A percentile compares a stretch with the other conserved stretches of the same genome.
phyloP scores from a whole-genome alignment of 2,797 vertebrate genomes.

The Spatula clypeata region DNA sequence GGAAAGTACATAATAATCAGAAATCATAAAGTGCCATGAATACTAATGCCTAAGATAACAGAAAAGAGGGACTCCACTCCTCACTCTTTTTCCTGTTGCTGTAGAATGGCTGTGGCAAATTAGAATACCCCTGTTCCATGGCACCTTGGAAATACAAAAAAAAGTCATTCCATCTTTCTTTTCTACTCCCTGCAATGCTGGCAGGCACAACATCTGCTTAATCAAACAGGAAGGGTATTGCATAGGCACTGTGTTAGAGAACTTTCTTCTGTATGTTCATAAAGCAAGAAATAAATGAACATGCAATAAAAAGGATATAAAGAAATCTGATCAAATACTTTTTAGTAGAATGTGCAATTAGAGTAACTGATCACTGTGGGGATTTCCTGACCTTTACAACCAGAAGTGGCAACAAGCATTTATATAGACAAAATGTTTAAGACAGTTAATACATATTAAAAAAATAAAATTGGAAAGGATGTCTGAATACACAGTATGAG shows the following conservation, averaged over 20 bases:
- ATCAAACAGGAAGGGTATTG: not conserved
- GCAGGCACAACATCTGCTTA: not conserved
- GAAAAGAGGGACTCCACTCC: not conserved
- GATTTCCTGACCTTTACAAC: not conserved
- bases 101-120: not conserved
- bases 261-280: not conserved
- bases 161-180: not conserved
- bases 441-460: not conserved
- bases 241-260: not conserved
- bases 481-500: not conserved
- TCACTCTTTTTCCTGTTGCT: not conserved
- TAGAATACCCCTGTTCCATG: not conserved
- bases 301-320: not conserved
- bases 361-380: not conserved
- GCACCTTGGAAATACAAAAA: not conserved
- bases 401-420: not conserved
- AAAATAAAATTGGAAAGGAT: not conserved
- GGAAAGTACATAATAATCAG: too few relatives aligned
- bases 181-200: not conserved
- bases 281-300: not conserved
- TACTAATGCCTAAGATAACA: not conserved
- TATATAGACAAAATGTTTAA: not conserved
- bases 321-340: not conserved
- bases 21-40: not conserved
- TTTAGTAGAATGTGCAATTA: not conserved